Conservation (phyloP, 1,140 invertebrate genomes). For the Grapholita molesta region DNA sequence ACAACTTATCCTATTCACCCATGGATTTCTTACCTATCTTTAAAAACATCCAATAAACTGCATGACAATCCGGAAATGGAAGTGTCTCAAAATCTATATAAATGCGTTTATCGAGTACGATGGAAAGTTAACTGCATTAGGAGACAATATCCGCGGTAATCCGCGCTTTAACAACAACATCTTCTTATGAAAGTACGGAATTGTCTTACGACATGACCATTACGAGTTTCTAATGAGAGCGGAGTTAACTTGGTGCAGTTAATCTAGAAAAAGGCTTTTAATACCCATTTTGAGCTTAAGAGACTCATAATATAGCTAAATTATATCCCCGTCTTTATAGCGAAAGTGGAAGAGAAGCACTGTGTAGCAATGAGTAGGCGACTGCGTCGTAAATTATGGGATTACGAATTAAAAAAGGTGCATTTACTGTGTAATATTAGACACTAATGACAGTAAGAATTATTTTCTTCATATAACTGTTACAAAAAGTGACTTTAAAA, state of each 20-base stretch:
- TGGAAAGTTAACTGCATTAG: constrained; percentile 36
- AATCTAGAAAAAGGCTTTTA: constrained; percentile 46
- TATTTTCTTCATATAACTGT: too few relatives aligned
- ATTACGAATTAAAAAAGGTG: too few relatives aligned
- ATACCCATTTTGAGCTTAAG: constrained; percentile 7
- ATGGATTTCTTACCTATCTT: too few relatives aligned
- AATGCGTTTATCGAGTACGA: constrained; percentile 25
- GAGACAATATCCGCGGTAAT: constrained; percentile 39
- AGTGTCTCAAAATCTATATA: background rate
- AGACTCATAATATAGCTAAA: too few relatives aligned
- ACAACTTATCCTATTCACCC: too few relatives aligned
- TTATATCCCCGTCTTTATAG: too few relatives aligned
- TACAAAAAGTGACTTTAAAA: too few relatives aligned
- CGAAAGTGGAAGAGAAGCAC: too few relatives aligned
- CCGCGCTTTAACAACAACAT: constrained; percentile 23
- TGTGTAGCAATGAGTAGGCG: too few relatives aligned
- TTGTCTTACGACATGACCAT: constrained; percentile 62
- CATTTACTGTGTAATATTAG: too few relatives aligned
- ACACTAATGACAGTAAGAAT: too few relatives aligned
- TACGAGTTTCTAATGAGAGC: constrained; percentile 66
- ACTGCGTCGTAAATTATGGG: too few relatives aligned
- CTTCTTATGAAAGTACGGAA: constrained; percentile 60
- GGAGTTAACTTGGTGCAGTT: constrained; percentile 50
- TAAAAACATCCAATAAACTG: background rate
- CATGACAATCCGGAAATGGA: background rate